Conservation (phyloP, 2,797 vertebrate species). For the Sebastes alutus region DNA sequence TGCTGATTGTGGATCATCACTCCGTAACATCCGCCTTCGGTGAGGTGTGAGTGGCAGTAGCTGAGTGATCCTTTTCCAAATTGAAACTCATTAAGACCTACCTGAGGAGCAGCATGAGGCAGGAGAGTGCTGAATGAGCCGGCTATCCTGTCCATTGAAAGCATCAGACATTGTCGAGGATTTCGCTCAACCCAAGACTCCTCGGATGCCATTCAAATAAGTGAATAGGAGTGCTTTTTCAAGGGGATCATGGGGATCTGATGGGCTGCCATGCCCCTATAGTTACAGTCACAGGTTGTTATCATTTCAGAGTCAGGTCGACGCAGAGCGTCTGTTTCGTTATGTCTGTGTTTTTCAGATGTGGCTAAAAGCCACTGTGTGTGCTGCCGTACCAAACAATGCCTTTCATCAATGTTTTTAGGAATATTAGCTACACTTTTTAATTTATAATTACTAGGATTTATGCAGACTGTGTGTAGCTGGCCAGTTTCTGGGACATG, state of each 20-base stretch:
- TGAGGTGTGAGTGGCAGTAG: too few species aligned
- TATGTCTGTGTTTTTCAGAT: neutral
- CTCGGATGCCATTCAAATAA: too few species aligned
- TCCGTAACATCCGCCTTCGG: too few species aligned
- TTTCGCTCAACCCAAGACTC: neutral
- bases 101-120: neutral
- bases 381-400: neutral
- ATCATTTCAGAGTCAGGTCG: neutral
- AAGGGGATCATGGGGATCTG: neutral
- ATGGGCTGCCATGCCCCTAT: neutral
- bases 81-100: neutral
- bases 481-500: neutral
- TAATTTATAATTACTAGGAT: too few species aligned
- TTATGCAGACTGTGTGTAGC: neutral
- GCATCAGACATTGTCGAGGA: neutral
- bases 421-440: neutral
- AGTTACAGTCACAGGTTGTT: neutral
- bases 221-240: too few species aligned
- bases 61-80: neutral
- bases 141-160: neutral
- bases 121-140: neutral
- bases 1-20: too few species aligned
- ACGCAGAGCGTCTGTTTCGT: neutral
- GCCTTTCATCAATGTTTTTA: neutral
- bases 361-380: neutral